Conservation (phyloP, 2,888 invertebrate species). For the Helobdella robusta region DNA sequence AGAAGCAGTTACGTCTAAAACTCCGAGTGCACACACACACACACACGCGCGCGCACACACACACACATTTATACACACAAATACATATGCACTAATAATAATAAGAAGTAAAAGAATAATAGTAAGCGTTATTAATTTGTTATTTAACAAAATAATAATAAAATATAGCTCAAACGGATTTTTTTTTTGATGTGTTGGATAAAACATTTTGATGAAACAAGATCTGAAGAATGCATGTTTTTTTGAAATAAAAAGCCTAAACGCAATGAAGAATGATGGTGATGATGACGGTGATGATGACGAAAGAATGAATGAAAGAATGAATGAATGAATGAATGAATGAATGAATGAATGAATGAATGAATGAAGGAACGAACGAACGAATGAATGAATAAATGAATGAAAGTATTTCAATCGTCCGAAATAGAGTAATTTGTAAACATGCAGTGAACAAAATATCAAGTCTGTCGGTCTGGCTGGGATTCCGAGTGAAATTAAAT, state of each 20-base stretch:
- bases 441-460: no score
- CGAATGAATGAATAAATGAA: neutral
- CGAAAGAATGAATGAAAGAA: neutral
- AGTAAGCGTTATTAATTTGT: no score
- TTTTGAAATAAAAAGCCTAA: no score
- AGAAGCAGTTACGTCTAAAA: no score
- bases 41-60: conserved; percentile 3
- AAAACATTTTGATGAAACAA: neutral
- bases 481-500: neutral
- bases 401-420: neutral
- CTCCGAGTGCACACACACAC: neutral
- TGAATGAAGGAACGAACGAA: neutral
- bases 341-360: neutral
- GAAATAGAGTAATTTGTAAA: no score
- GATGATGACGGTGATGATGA: neutral
- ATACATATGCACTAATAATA: neutral
- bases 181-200: no score
- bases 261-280: neutral
- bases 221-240: no score
- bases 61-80: neutral
- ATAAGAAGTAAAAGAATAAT: neutral
- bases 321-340: neutral
- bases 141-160: no score
- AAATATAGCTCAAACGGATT: no score
- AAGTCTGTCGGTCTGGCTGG: no score